Base-by-base conservation (phyloP, 2,888 invertebrate genomes). In the Bellardia bayeri region DNA sequence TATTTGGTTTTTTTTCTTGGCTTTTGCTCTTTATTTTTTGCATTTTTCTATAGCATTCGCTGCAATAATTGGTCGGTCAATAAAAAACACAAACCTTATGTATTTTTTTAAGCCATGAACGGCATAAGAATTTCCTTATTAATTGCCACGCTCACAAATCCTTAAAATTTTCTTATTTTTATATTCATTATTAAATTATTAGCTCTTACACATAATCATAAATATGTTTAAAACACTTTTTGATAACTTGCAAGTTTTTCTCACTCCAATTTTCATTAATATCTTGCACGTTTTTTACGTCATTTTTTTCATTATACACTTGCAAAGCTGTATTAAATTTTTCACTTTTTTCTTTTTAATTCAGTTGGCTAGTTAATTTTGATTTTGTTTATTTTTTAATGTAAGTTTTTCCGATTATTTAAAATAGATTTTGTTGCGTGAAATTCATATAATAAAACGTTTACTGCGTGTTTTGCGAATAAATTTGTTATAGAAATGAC, bases 201-300 rank as follows among this genome's bases (percentile, higher is more conserved):
- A 23, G 11, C n/a, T 7, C 40, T 66, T 45, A 7, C 4, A 16
- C 16, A 23, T 14, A 66, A n/a, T 49, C 2, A n/a, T n/a, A 6
- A 33, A 14, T 37, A 33, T 37, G n/a, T 61, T 61, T 2, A 49
- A n/a, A 3, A 51, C n/a, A 51, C n/a, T 66, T 42, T 72, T 72
- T 13, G 11, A 14, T 3, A 72, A 23, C 0, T 37, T 9, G 16
- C 14, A 74, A 33, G 6, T 16, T 16, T 61, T 61, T 68, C 14
- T 40, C 56, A 49, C 45, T 56, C 56, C 0, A 42, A 13, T 69
- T 8, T 37, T 13, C 3, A 13, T 56, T 30, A 51, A 45, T 58
- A 14, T 40, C 64, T 79, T 78, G 78, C 84, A 84, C 84, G 84
- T 79, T 84, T 82, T 74, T 82, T 84, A 72, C 78, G 83, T 84